These are phyloP conservation scores for Megaceryle alcyon DNA, from an alignment of 2,797 vertebrate species.

Conservation along the genomic window DNA sequence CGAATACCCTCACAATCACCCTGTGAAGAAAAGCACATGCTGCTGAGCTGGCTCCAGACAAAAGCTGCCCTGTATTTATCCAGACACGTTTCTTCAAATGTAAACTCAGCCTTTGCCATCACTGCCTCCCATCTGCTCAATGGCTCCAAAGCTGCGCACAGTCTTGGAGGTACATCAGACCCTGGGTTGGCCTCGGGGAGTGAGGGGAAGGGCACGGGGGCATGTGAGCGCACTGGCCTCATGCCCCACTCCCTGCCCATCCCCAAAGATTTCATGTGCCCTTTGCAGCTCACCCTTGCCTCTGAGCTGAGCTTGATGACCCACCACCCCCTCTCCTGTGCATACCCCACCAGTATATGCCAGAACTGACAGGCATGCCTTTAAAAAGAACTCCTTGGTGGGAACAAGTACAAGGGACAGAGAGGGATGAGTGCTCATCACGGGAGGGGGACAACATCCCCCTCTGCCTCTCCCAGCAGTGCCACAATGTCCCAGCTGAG, in stretches of 20 bases:
- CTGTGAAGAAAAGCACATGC: neutral
- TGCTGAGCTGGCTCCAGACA: neutral
- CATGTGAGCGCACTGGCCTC: neutral
- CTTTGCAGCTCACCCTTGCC: neutral
- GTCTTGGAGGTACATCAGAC: neutral
- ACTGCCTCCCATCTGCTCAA: neutral
- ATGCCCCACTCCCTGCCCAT: neutral
- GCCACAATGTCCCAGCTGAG: rapidly evolving
- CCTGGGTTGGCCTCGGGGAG: neutral
- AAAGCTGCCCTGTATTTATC: neutral
- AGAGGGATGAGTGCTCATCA: neutral
- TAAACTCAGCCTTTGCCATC: neutral
- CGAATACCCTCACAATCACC: neutral
- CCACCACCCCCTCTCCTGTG: neutral
- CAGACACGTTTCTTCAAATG: rapidly evolving
- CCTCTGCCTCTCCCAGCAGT: rapidly evolving
- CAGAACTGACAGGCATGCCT: neutral
- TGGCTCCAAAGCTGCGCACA: neutral
- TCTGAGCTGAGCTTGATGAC: rapidly evolving
- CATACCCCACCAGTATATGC: neutral
- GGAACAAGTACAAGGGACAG: neutral
- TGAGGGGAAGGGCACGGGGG: rapidly evolving
- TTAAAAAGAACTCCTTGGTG: neutral
- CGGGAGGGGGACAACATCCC: neutral
- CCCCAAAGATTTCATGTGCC: neutral